Evolutionary conservation across 2,113 vertebrate species (phyloP), one percentile per base, ranked within the genome.

Genomic region (Aspidoscelis tigris): DNA sequence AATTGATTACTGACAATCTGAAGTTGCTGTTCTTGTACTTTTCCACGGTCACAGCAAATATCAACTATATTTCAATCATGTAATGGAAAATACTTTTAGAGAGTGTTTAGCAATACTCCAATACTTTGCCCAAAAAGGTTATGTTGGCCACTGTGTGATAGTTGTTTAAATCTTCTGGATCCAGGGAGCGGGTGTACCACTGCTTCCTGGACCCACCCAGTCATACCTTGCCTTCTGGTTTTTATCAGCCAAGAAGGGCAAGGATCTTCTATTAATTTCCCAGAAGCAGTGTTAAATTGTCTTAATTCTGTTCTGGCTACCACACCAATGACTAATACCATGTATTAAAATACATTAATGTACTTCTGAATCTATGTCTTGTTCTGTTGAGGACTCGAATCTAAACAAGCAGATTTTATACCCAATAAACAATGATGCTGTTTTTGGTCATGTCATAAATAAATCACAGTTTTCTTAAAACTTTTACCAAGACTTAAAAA

Each of bases 21-120:
- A 43, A 64, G 53, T 8, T 80, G 33, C 33, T 84, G 89, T 80
- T 80, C 89, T 87, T 26, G 47, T n/a, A 89, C 24, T 81, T 80
- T 89, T 88, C 61, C 78, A 88, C 92, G 86, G 88, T 91, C 75
- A 41, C 20, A 80, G 64, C 55, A 75, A 86, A 86, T 84, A 58
- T 41, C n/a, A 81, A 44, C 41, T 44, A n/a, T 21, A 6, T 6
- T 83, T 89, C 90, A 7, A 0, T 73, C 90, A 10, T n/a, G 14
- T 86, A 84, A 39, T 70, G 58, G 76, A 73, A 90, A 95, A 86
- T 68, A 80, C 58, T 75, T 64, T 78, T 91, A 92, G 82, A 64
- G 55, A 91, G 90, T 81, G 86, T 88, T 86, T 65, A 90, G 88
- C 85, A 44, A 85, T 78, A 84, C 3, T 33, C 33, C 33, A 33